phyloP scores from a whole-genome alignment of 2,888 invertebrate species.

The Eurytoma adleriae region DNA sequence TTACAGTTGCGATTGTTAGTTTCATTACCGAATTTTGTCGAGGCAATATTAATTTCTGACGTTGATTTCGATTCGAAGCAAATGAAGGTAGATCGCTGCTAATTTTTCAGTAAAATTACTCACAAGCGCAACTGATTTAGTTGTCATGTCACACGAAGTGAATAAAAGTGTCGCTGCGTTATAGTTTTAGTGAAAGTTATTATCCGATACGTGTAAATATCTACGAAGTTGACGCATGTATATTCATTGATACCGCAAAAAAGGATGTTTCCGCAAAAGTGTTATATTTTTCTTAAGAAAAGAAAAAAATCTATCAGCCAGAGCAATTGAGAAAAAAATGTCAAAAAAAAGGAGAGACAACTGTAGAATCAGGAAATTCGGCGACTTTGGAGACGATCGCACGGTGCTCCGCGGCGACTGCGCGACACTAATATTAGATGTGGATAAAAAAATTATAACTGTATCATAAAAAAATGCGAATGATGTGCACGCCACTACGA shows the following conservation, averaged over 20 bases:
- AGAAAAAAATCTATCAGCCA: constrained; percentile 35
- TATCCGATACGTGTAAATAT: constrained; percentile 52
- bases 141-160: constrained; percentile 30
- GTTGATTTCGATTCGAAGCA: no score
- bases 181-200: constrained; percentile 56
- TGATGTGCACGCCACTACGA: constrained; percentile 56
- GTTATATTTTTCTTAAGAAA: constrained; percentile 57
- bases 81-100: no score
- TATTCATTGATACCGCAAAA: constrained; percentile 43
- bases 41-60: no score
- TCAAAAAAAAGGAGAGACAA: constrained; percentile 10
- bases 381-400: constrained; percentile 57
- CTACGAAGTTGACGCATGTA: constrained; percentile 44
- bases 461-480: constrained; percentile 58
- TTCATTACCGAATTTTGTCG: constrained; percentile 7
- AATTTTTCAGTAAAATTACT: constrained; percentile 22
- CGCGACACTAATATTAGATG: constrained; percentile 56
- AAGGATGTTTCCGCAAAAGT: constrained; percentile 46
- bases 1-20: not conserved
- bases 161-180: constrained; percentile 40
- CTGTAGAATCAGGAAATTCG: constrained; percentile 45
- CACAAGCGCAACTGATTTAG: not conserved
- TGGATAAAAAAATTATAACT: constrained; percentile 58
- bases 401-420: constrained; percentile 50
- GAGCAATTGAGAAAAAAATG: constrained; percentile 43